Percentiles rank a stretch among this genome's conserved stretches.
These are phyloP conservation scores for Andrena trimmerana DNA, from an alignment of 2,888 invertebrate genomes.

Conservation along the genomic window DNA sequence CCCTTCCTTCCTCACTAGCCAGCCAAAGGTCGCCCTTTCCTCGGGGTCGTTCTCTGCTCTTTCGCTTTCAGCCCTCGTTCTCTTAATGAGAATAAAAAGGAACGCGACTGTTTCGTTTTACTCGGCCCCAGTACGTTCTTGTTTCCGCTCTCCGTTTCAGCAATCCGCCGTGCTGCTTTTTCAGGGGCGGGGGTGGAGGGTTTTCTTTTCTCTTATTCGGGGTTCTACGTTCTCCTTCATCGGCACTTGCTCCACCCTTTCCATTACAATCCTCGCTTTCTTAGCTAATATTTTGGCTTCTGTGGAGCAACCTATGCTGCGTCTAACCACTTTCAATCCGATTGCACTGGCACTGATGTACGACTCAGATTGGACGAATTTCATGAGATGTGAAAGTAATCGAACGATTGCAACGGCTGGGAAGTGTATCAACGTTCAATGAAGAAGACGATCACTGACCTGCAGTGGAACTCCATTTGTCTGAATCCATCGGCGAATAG, in stretches of 20 bases:
- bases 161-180: background rate
- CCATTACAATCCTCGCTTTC: slow-evolving; percentile 2
- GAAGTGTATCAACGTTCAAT: background rate
- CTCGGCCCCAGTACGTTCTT: slow-evolving; percentile 19
- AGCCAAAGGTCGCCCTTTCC: background rate
- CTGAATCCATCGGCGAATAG: slow-evolving; percentile 12
- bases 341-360: slow-evolving; percentile 39
- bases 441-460: background rate
- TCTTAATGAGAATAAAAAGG: slow-evolving; percentile 37
- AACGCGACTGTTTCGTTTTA: slow-evolving; percentile 18
- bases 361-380: background rate
- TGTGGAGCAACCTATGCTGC: background rate
- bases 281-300: slow-evolving; percentile 17
- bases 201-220: slow-evolving; percentile 11
- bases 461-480: background rate
- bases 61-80: slow-evolving; percentile 24
- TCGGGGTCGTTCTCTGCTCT: background rate
- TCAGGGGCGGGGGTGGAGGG: background rate
- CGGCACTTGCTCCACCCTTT: slow-evolving; percentile 23
- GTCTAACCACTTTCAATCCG: slow-evolving; percentile 28
- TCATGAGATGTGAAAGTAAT: no score
- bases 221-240: slow-evolving; percentile 28
- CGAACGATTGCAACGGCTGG: no score
- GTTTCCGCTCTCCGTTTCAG: slow-evolving; percentile 5
- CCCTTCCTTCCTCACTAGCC: background rate